Percentiles rank a stretch among this genome's conserved stretches.
Evolutionary conservation across 2,888 invertebrate species (phyloP).

Genomic region (Mesorhabditis spiculigera): DNA sequence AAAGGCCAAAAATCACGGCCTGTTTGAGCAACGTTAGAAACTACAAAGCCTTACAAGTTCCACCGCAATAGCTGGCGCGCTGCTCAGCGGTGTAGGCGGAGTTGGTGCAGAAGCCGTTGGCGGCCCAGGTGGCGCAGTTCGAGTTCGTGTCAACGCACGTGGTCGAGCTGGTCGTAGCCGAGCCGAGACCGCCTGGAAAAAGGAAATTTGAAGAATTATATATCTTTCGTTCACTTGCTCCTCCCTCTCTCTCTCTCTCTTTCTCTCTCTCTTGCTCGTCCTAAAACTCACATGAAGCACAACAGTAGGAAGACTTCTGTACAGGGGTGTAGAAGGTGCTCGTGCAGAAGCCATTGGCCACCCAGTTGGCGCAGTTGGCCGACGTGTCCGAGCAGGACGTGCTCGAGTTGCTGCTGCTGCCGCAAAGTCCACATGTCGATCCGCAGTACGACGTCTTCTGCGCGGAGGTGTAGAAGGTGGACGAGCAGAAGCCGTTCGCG

Average conservation of each 20-base stretch:
- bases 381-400: no score
- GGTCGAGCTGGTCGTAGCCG: not conserved
- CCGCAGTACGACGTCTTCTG: not conserved
- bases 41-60: not conserved
- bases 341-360: slow-evolving; percentile 2
- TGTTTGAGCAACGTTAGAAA: no score
- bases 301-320: not conserved
- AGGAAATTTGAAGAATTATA: no score
- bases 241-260: no score
- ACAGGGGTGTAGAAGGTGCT: not conserved
- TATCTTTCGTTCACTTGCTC: no score
- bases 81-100: not conserved
- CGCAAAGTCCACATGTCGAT: not conserved
- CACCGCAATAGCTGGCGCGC: not conserved
- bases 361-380: not conserved
- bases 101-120: not conserved
- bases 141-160: not conserved
- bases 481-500: not conserved
- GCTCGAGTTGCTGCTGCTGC: no score
- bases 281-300: not conserved
- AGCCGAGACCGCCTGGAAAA: not conserved
- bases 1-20: no score
- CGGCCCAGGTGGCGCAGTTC: not conserved
- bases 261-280: no score
- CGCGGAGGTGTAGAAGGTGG: not conserved